Evolutionary conservation across 2,888 invertebrate species (phyloP).

Genomic region (Hyposoter didymator): DNA sequence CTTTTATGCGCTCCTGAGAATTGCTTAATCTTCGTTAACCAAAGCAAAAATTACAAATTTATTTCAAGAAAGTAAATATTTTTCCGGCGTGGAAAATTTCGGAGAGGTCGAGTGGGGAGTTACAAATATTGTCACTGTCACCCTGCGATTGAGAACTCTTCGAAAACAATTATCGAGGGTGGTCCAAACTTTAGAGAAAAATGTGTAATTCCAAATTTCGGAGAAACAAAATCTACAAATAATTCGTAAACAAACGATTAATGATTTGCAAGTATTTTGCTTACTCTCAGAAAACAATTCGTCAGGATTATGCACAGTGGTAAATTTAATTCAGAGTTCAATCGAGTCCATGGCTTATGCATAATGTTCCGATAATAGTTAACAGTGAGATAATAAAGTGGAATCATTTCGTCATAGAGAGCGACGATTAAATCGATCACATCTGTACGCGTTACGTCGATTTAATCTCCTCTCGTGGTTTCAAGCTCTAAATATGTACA

Average conservation of each 20-base stretch:
- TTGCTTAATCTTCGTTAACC: not conserved
- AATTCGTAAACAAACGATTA: too few species aligned
- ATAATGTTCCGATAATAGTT: slow-evolving; percentile 45
- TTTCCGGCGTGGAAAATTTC: not conserved
- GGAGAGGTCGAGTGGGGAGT: not conserved
- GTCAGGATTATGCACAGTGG: not conserved
- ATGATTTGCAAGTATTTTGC: not conserved
- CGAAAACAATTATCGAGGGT: too few species aligned
- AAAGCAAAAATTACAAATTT: not conserved
- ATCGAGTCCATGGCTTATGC: slow-evolving; percentile 28
- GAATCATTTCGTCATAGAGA: slow-evolving; percentile 17
- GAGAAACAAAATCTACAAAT: too few species aligned
- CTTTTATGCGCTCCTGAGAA: not conserved
- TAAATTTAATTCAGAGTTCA: not conserved
- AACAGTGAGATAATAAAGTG: slow-evolving; percentile 20
- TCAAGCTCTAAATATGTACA: slow-evolving; percentile 10
- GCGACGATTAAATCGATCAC: not conserved
- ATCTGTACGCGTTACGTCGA: slow-evolving; percentile 14
- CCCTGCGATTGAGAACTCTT: too few species aligned
- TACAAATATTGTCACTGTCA: not conserved
- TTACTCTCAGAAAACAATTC: not conserved
- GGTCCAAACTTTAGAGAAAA: too few species aligned
- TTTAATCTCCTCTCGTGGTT: slow-evolving; percentile 33
- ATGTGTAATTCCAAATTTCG: too few species aligned
- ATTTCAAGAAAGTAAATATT: not conserved